These are phyloP conservation scores for Polymixis lichenea DNA, from an alignment of 2,888 invertebrate genomes.

Conservation along the genomic window DNA sequence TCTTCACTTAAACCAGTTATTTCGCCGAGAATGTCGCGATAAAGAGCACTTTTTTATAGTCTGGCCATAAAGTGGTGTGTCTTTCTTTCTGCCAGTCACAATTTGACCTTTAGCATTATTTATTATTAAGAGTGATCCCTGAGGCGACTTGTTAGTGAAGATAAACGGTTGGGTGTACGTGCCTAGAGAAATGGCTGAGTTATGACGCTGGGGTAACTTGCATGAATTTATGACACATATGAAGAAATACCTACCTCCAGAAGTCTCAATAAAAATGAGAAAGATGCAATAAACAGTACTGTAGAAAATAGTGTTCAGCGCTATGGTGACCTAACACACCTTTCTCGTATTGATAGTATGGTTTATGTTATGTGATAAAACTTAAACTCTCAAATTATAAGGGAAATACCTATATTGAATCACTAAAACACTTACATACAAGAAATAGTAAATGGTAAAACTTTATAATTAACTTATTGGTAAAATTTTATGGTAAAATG, in stretches of 20 bases:
- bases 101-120: slow-evolving; percentile 82
- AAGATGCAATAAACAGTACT: background rate
- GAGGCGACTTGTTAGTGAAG: slow-evolving; percentile 73
- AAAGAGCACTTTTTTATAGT: slow-evolving; percentile 80
- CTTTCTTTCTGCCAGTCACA: slow-evolving; percentile 71
- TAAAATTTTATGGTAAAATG: no score
- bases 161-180: slow-evolving; percentile 70
- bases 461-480: no score
- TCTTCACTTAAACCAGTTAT: slow-evolving; percentile 73
- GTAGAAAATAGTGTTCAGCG: no score
- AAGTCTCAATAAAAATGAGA: slow-evolving; percentile 16
- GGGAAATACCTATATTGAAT: no score
- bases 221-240: slow-evolving; percentile 37
- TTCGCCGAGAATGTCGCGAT: slow-evolving; percentile 76
- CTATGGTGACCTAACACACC: no score
- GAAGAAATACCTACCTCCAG: slow-evolving; percentile 11
- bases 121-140: slow-evolving; percentile 74
- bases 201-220: slow-evolving; percentile 35
- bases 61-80: slow-evolving; percentile 76
- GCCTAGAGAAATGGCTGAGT: slow-evolving; percentile 65
- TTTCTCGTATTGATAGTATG: no score
- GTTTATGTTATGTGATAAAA: no score
- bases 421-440: no score
- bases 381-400: no score
- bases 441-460: no score